Base-by-base conservation (phyloP, 2,888 invertebrate genomes). In the Oscheius sp. region DNA sequence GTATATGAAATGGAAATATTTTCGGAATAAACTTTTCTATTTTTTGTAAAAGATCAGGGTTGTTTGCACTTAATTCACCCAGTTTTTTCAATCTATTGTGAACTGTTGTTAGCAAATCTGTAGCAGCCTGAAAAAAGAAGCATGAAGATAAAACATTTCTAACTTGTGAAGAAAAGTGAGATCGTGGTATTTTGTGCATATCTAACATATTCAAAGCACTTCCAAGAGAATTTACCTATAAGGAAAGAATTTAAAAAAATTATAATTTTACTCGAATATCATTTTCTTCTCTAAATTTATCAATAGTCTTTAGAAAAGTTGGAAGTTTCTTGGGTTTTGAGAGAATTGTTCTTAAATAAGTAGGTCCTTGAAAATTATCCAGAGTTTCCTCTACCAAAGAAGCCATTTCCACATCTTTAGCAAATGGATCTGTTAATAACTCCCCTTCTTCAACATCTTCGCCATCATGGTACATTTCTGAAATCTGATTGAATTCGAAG, bases 111-210 rank as follows among this genome's bases (percentile, higher is more conserved):
- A 38, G 38, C 28, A 66, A 17, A 28, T 66, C 66, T 5, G 45
- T 17, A 14, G 45, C 44, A 20, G 47, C 66, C 66, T 66, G 26
- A 56, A 66, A 26, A 12, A 22, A 20, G 17, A 28, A 17, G 2
- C 8, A 30, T 62, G 14, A 20, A 62, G 32, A 62, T 17, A 47
- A 22, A 20, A 62, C 22, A 44, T 41, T 36, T 1, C n/a, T n/a
- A n/a, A 95, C 93, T 0, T 95, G 94, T 64, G 92, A 92, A 86
- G 97, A 95, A 87, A 96, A 97, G 87, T 97, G 96, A 17, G 94
- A 88, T 63, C 97, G 90, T 24, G 93, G 90, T 0, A 96, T 93
- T 2, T 93, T 94, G 86, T 96, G 96, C 24, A 97, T 90, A 87
- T 98, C 97, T 9, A 98, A 89, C 17, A 98, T 88, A 0, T 96